Evolutionary conservation across 2,888 invertebrate species (phyloP), one percentile per base, ranked within the genome.

Genomic region (Graphium colonna): DNA sequence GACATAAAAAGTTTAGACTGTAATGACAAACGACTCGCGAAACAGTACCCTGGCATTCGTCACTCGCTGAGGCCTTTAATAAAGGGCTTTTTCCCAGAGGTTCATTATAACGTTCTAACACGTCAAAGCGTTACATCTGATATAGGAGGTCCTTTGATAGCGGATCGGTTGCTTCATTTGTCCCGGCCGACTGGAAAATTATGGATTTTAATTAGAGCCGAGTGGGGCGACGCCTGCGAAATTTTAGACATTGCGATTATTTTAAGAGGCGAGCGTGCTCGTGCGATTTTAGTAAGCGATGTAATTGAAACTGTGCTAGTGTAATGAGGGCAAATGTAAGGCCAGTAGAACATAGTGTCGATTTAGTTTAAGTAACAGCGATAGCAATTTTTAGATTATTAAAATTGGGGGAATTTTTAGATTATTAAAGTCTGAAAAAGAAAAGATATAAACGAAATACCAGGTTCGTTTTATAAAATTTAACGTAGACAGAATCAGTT

Each of bases 201-300:
- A 58, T 56, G 55, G 44, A 53, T 56, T 56, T 58, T 58, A 58
- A 58, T 58, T 58, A 56, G 53, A 42, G 16, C 52, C 21, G 36
- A 41, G 40, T 41, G 18, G 46, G 45, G 40, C 47, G 38, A 12
- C 16, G 13, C 31, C 31, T 8, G 8, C 15, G 33, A 36, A 44
- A 53, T 39, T 53, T 15, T 18, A 39, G 51, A 3, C 18, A 4
- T 31, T 12, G 31, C 44, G 28, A 26, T 51, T 43, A 43, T 31
- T 31, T 10, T 31, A 31, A 31, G 4, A 31, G 31, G 4, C 31
- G 31, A 31, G 31, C n/a, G 8, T 9, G 31, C 31, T 31, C 31
- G 9, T 10, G 31, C 8, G 31, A 31, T 7, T 31, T 1, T 7
- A 31, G 8, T 31, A 9, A 31, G 1, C 8, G 9, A 10, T 31